Evolutionary conservation across 2,797 vertebrate genomes (phyloP).

Genomic region (Myripristis murdjan): DNA sequence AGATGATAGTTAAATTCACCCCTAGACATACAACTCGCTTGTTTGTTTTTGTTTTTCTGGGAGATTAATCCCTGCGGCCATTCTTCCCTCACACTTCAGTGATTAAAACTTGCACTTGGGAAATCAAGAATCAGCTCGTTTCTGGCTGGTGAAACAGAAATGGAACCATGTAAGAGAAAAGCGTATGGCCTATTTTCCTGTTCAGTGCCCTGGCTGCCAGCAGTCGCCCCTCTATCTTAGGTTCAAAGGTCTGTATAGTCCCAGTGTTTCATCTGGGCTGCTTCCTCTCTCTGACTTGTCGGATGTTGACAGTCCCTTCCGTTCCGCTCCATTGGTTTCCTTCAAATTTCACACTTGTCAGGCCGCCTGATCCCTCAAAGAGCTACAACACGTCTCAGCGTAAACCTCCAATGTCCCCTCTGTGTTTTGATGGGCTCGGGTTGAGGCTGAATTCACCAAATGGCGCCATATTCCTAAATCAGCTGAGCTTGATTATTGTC

Average conservation of each 20-base stretch:
- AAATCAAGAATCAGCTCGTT: slow-evolving; percentile 68
- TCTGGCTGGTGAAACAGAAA: slow-evolving; percentile 42
- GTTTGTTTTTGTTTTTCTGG: slow-evolving; percentile 56
- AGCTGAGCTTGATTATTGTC: slow-evolving; percentile 34
- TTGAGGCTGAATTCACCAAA: slow-evolving; percentile 12
- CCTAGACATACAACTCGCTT: slow-evolving; percentile 40
- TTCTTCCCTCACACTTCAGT: slow-evolving; percentile 59
- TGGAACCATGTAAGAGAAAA: slow-evolving; percentile 37
- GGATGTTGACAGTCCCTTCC: slow-evolving; percentile 61
- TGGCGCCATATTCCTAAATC: neutral
- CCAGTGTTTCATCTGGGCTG: slow-evolving; percentile 56
- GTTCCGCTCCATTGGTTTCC: slow-evolving; percentile 70
- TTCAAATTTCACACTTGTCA: slow-evolving; percentile 79
- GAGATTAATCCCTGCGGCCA: slow-evolving; percentile 59
- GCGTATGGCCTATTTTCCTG: slow-evolving; percentile 50
- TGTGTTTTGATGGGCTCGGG: slow-evolving; percentile 24
- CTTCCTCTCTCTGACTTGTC: slow-evolving; percentile 42
- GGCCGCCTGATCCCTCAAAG: slow-evolving; percentile 55
- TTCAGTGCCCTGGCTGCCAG: slow-evolving; percentile 32
- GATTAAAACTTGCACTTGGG: slow-evolving; percentile 73
- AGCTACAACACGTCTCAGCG: slow-evolving; percentile 40
- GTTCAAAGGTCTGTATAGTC: slow-evolving; percentile 70
- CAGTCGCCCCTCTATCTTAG: slow-evolving; percentile 37
- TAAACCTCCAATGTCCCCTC: neutral
- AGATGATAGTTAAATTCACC: slow-evolving; percentile 54